Evolutionary conservation across 1,140 invertebrate species (phyloP), one percentile per base, ranked within the genome.

Genomic region (Plectrocnemia conspersa): DNA sequence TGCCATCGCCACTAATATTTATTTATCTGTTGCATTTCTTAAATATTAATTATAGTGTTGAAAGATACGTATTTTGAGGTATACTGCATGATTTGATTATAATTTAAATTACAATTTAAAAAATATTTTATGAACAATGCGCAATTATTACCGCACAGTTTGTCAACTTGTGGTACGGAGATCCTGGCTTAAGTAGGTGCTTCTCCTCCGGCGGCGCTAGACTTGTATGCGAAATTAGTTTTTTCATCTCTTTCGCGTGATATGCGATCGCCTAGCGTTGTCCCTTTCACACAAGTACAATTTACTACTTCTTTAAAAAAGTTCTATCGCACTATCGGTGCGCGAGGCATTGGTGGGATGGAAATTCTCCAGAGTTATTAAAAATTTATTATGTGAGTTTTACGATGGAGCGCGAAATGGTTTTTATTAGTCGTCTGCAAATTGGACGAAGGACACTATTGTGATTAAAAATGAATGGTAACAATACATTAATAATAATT

Each of bases 151-250:
- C n/a, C 27, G 27, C 46, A 48, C 46, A 48, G 29, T 29, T 48
- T 48, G 46, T 35, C 25, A 24, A 32, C 36, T 18, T 33, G 18
- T 15, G 16, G 16, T 32, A 27, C 44, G 23, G 40, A 35, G 50
- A 53, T 35, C 32, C 32, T 16, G 21, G 23, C 38, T 42, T 44
- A 45, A 38, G 41, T 33, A 53, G 50, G 40, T 15, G 50, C 23
- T 42, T 23, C 40, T 25, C 13, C 19, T 50, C 35, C 21, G 24
- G 45, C 46, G 46, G 25, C 29, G 46, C 46, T 48, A 56, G 25
- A 42, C 54, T 56, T 50, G 35, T 56, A 56, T 56, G 54, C 54
- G 54, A 56, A 56, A 56, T 56, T 56, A 56, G 54, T 56, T 56
- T 49, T 22, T 23, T 23, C 41, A 10, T 50, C 25, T 23, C 46